Evolutionary conservation across 2,888 invertebrate genomes (phyloP), one percentile per base, ranked within the genome.

Genomic region (Tridacna crocea): DNA sequence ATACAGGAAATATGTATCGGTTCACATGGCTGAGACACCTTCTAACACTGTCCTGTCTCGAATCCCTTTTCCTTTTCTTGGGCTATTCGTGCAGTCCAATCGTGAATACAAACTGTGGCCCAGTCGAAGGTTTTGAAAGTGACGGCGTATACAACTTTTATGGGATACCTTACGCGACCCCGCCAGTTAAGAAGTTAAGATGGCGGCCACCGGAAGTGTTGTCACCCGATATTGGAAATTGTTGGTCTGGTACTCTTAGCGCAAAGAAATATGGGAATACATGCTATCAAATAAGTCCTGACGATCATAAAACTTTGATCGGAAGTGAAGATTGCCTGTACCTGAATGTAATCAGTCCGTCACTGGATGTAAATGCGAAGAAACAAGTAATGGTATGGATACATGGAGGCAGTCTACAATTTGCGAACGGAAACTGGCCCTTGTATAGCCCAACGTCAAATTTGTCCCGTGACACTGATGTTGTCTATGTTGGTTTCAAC

Each of bases 401-500:
- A 58, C 93, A 93, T 83, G 93, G 92, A 4, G 93, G 93, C 48
- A 83, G 87, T 82, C 79, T 92, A 51, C 82, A 89, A 46, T 75
- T 77, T 47, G 84, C 84, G 1, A 89, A 88, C 70, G 91, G 90
- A 2, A 85, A 88, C 74, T 87, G 87, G 87, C 88, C 87, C 3
- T 85, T 85, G 11, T 89, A 90, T 70, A 85, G 86, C 65, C 97
- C 98, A 0, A 97, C 97, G 0, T 96, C 97, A 0, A 95, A 96
- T 63, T 96, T 97, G 84, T 96, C 98, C 0, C 96, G 96, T 70
- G 96, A 96, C 3, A 96, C 97, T 82, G 97, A 98, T 92, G 96
- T 97, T 1, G 96, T 98, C 12, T 97, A 97, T 93, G 98, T 98
- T 0, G 96, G 97, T 83, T 97, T 98, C 6, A 98, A 98, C 92